These are phyloP conservation scores for Venturia canescens DNA, from an alignment of 1,140 invertebrate genomes.

Conservation along the genomic window DNA sequence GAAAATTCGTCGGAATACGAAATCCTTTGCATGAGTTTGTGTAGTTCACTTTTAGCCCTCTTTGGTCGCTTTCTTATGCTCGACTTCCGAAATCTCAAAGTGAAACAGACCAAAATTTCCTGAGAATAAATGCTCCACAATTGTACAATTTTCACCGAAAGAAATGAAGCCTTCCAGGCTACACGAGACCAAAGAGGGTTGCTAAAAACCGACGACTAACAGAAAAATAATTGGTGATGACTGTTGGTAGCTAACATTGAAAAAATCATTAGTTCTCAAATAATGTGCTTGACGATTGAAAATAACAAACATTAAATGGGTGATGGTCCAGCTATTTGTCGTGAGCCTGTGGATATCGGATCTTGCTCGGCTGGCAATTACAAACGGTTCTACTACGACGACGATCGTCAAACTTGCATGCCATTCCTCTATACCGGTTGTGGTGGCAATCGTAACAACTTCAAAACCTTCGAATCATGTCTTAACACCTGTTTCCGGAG, in stretches of 20 bases:
- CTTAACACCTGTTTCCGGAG: conserved; percentile 78
- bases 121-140: too few species aligned
- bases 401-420: conserved; percentile 83
- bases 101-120: too few species aligned
- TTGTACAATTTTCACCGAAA: too few species aligned
- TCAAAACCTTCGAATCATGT: conserved; percentile 85
- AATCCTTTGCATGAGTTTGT: too few species aligned
- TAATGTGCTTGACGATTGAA: conserved; percentile 45
- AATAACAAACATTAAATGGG: conserved; percentile 61
- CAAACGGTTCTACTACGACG: conserved; percentile 90
- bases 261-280: neutral
- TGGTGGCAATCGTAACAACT: conserved; percentile 88
- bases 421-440: conserved; percentile 89
- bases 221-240: neutral
- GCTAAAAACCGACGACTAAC: neutral
- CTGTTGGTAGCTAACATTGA: neutral
- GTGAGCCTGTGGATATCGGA: conserved; percentile 82
- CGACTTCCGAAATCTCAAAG: too few species aligned
- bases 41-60: too few species aligned
- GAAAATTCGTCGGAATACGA: too few species aligned
- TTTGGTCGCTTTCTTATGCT: too few species aligned
- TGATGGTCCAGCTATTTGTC: conserved; percentile 78
- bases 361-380: conserved; percentile 81
- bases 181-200: too few species aligned
- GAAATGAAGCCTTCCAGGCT: too few species aligned